Percentiles rank a stretch among this genome's conserved stretches.
These are phyloP conservation scores for Vulpes ferrilata DNA, from an alignment of 2,113 vertebrate species.

Conservation along the genomic window DNA sequence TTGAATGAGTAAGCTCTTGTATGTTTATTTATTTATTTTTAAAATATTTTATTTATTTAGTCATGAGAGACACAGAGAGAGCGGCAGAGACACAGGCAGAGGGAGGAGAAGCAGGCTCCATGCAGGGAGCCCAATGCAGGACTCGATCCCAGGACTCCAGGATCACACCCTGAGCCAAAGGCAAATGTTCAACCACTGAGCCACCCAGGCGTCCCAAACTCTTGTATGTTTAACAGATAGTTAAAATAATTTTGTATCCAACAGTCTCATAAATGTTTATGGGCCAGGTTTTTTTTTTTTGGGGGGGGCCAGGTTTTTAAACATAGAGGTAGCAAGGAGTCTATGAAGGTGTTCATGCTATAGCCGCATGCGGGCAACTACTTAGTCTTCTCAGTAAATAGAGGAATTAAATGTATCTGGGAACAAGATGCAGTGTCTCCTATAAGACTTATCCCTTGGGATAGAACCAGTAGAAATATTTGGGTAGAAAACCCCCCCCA, in stretches of 20 bases:
- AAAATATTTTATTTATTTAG: no score
- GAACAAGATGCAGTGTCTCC: not conserved
- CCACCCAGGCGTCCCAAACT: no score
- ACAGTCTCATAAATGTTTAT: constrained; percentile 72
- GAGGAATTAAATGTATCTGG: constrained; percentile 46
- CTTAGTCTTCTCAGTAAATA: constrained; percentile 32
- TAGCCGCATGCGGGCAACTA: not conserved
- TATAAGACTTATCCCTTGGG: constrained; percentile 26
- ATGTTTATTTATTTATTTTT: no score
- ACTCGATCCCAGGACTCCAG: no score
- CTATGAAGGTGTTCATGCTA: constrained; percentile 5
- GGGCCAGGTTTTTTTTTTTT: constrained; percentile 40
- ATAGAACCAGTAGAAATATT: constrained; percentile 56
- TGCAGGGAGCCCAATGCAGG: no score
- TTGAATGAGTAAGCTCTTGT: constrained; percentile 45
- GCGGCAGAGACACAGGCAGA: no score
- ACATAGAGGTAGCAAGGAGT: constrained; percentile 16
- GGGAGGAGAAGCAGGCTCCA: no score
- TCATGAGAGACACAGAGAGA: no score
- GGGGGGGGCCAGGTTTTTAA: constrained; percentile 34
- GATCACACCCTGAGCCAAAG: no score
- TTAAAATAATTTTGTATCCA: constrained; percentile 65
- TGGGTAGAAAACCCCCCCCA: not conserved
- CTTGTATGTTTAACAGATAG: constrained; percentile 48
- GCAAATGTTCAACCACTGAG: no score